Conservation (phyloP, 2,113 vertebrate species). For the Austrofundulus limnaeus region DNA sequence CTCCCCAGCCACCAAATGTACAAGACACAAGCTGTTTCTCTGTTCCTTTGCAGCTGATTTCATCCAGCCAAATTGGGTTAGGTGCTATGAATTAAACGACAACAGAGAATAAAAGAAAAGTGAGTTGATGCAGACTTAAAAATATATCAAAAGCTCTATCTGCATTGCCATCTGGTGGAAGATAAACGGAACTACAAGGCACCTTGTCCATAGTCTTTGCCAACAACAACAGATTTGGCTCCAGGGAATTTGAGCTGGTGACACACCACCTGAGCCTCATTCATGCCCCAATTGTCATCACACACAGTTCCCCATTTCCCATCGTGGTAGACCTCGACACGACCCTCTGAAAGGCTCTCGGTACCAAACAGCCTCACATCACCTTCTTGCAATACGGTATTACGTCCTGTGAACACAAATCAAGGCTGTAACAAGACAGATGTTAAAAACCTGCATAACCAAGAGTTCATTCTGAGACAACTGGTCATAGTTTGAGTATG, state of each 20-base stretch:
- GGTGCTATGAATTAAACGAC: conserved; percentile 31
- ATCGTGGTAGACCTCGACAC: conserved; percentile 81
- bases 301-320: conserved; percentile 84
- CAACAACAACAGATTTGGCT: conserved; percentile 55
- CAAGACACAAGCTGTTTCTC: conserved; percentile 76
- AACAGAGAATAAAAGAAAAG: background rate
- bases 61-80: conserved; percentile 80
- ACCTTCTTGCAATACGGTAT: conserved; percentile 29
- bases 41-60: conserved; percentile 74
- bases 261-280: conserved; percentile 80
- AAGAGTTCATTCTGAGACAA: background rate
- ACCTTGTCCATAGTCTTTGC: conserved; percentile 75
- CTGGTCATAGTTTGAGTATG: no score
- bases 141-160: background rate
- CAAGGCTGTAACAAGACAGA: background rate
- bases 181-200: conserved; percentile 2
- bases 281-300: conserved; percentile 79
- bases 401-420: background rate
- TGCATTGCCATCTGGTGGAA: conserved; percentile 53
- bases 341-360: conserved; percentile 57
- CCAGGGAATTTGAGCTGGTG: conserved; percentile 75
- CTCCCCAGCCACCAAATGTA: conserved; percentile 71
- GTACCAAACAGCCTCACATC: conserved; percentile 63
- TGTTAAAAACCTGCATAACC: background rate
- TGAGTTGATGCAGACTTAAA: background rate